phyloP scores from a whole-genome alignment of 2,113 vertebrate genomes.

The Saguinus midas region DNA sequence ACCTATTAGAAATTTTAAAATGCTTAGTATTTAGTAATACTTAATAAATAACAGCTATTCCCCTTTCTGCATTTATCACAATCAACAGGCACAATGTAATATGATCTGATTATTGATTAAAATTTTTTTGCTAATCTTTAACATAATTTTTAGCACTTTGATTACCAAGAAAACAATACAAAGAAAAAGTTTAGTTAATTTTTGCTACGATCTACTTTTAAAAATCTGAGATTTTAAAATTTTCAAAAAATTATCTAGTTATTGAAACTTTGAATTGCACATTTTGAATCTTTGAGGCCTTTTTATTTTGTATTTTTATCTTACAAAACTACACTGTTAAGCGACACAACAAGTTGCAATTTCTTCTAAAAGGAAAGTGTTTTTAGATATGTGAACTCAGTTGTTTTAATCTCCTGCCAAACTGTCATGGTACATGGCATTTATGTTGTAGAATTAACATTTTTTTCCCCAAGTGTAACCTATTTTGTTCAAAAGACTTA shows the following conservation, averaged over 20 bases:
- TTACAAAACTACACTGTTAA: neutral
- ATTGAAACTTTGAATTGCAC: neutral
- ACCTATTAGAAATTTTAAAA: neutral
- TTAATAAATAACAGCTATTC: neutral
- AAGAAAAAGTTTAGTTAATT: neutral
- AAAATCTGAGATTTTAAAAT: neutral
- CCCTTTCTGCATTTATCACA: neutral
- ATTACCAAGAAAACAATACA: neutral
- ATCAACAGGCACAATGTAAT: neutral
- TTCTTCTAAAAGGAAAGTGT: neutral
- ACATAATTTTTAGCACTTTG: neutral
- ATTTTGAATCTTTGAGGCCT: neutral
- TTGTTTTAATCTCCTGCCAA: conserved; percentile 19
- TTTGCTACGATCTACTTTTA: neutral
- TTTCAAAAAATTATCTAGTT: neutral
- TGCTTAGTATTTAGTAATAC: neutral
- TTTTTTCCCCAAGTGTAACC: neutral
- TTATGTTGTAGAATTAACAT: conserved; percentile 17
- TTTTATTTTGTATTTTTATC: neutral
- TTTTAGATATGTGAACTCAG: neutral
- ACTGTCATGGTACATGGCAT: neutral
- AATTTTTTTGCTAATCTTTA: neutral
- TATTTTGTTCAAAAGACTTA: conserved; percentile 42
- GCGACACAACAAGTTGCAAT: neutral
- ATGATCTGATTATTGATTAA: neutral